phyloP scores from a whole-genome alignment of 2,113 vertebrate species.

The Menura novaehollandiae region DNA sequence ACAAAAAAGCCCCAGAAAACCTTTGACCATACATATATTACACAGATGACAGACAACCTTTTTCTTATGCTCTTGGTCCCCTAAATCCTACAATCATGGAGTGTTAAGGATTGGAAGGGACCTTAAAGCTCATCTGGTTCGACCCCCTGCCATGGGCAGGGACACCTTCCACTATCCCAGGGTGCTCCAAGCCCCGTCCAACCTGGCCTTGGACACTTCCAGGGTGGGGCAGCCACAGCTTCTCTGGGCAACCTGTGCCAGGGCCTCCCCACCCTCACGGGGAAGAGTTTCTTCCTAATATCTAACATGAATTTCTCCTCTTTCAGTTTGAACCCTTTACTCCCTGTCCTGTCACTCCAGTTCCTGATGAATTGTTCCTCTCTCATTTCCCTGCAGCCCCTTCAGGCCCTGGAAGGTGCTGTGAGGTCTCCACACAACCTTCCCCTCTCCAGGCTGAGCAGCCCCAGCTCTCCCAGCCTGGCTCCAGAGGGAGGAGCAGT shows the following conservation, averaged over 20 bases:
- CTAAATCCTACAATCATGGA: not conserved
- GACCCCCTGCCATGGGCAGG: not conserved
- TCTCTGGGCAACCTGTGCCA: not conserved
- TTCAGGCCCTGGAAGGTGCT: not conserved
- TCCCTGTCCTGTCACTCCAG: rapidly evolving
- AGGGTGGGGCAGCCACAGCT: not conserved
- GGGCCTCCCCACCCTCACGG: not conserved
- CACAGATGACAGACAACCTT: not conserved
- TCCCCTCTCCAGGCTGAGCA: not conserved
- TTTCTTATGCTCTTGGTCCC: not conserved
- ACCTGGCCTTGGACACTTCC: not conserved
- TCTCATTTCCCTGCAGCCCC: not conserved
- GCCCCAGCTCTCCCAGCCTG: not conserved
- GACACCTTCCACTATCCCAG: not conserved
- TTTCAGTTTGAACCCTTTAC: too few relatives aligned
- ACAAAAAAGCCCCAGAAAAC: not conserved
- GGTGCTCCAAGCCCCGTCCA: not conserved
- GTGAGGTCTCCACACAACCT: not conserved
- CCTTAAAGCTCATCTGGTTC: rapidly evolving
- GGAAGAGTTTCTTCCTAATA: too few relatives aligned
- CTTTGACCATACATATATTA: not conserved
- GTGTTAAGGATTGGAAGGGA: not conserved
- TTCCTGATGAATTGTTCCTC: not conserved
- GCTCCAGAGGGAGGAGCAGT: not conserved
- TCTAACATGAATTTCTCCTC: too few relatives aligned